Base-by-base conservation (phyloP, 2,888 invertebrate species). In the Dicranocentrus wangi region DNA sequence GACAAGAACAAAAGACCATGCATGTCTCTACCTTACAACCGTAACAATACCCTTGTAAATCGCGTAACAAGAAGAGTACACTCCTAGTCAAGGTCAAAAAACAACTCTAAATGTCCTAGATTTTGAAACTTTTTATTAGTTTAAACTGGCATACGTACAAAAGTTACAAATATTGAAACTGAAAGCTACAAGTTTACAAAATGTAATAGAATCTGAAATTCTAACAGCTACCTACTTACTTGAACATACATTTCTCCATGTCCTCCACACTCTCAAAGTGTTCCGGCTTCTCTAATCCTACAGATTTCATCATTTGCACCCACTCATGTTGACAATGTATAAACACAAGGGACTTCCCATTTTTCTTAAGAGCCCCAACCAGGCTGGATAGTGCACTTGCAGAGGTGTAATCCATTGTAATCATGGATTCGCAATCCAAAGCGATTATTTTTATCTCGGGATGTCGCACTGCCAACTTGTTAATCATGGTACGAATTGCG, bases 331-430 rank as follows among this genome's bases (percentile, higher is more conserved):
- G 47, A n/a, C 47, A 77, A 10, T 61, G 39, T n/a, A 77, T 10
- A 17, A 83, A 77, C 2, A 83, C 60, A 8, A 83, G 53, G 1
- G 7, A 13, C 32, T 81, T 83, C 2, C 73, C 77, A 0, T 51
- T 53, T 61, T 83, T 83, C 32, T 55, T 53, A 0, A 83, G 53
- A 2, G 76, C 71, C 1, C 65, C 60, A 0, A 68, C 68, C 17
- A 83, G 43, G 10, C 61, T 53, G 17, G 15, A 55, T 0, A 86
- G 69, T 13, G 84, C 84, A 70, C 77, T 86, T 7, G 83, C 84
- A 7, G 83, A 81, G 8, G 86, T 86, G 63, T 83, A 86, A 51
- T 86, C 86, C 28, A 83, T 75, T 0, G 71, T 25, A 1, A 70
- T 82, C 82, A 83, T 80, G 23, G 81, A 77, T 19, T 69, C 71